Percentiles rank a stretch among this genome's conserved stretches.
phyloP scores from a whole-genome alignment of 2,888 invertebrate genomes.

The Exephanes ischioxanthus region DNA sequence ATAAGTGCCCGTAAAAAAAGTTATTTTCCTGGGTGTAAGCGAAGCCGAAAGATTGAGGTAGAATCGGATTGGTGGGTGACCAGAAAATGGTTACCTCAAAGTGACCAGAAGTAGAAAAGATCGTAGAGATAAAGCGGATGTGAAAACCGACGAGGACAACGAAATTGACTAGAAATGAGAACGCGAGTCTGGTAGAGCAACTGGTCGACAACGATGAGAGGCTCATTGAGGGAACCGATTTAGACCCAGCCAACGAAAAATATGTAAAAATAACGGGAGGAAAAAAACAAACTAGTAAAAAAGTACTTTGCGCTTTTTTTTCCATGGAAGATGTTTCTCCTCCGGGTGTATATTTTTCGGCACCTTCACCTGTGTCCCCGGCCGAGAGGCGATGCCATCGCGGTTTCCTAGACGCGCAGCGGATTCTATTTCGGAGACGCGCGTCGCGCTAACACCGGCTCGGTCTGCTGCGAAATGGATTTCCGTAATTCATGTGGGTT shows the following conservation, averaged over 20 bases:
- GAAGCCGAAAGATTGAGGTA: too few species aligned
- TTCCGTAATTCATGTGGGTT: slow-evolving; percentile 27
- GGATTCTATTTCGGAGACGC: slow-evolving; percentile 58
- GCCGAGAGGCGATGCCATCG: slow-evolving; percentile 38
- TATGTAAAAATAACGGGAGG: not conserved
- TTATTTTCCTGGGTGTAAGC: too few species aligned
- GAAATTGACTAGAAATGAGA: too few species aligned
- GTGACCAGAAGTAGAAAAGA: too few species aligned
- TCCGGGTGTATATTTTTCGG: slow-evolving; percentile 29
- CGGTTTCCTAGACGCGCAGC: slow-evolving; percentile 44
- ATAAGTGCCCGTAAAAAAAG: too few species aligned
- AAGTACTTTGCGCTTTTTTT: not conserved
- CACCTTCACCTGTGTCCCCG: slow-evolving; percentile 52
- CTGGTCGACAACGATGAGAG: too few species aligned
- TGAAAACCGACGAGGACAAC: too few species aligned
- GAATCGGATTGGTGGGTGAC: too few species aligned
- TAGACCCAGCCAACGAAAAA: not conserved
- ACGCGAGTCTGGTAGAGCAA: too few species aligned
- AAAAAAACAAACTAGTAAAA: not conserved
- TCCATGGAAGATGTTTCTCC: not conserved
- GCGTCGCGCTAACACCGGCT: slow-evolving; percentile 38
- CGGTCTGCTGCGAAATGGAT: slow-evolving; percentile 38
- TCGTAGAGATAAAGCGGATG: too few species aligned
- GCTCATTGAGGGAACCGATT: too few species aligned
- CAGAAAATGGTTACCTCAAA: too few species aligned